Evolutionary conservation across 2,888 invertebrate species (phyloP).

Genomic region (Apeira syringaria): DNA sequence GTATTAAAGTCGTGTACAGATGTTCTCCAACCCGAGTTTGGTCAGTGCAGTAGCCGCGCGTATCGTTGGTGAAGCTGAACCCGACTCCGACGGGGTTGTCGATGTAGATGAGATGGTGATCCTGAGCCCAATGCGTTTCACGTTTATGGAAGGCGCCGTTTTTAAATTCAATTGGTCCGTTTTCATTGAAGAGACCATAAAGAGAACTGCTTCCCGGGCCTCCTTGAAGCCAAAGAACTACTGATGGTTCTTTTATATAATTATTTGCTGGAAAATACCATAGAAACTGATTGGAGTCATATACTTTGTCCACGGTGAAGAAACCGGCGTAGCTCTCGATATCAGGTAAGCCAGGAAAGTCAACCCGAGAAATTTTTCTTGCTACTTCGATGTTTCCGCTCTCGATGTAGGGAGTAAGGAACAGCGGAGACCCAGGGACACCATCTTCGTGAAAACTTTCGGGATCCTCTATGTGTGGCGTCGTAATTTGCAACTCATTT

Average conservation of each 20-base stretch:
- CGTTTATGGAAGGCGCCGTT: conserved; percentile 76
- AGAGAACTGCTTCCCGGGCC: conserved; percentile 92
- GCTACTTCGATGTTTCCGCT: conserved; percentile 87
- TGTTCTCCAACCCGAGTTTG: conserved; percentile 92
- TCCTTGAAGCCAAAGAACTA: conserved; percentile 95
- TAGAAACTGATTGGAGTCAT: conserved; percentile 90
- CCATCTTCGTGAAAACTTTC: too few relatives aligned
- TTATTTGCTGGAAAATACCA: conserved; percentile 95
- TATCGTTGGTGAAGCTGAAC: conserved; percentile 92
- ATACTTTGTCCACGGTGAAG: conserved; percentile 90
- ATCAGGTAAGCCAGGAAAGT: conserved; percentile 81
- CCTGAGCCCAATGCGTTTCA: conserved; percentile 90
- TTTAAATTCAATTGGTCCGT: conserved; percentile 86
- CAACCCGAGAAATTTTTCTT: conserved; percentile 76
- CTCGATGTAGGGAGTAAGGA: conserved; percentile 89
- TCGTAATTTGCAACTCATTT: too few relatives aligned
- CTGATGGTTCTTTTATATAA: too few relatives aligned
- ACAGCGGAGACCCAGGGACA: conserved; percentile 70
- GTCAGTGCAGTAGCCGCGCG: conserved; percentile 90
- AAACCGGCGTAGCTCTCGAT: conserved; percentile 90
- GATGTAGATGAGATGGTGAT: conserved; percentile 92
- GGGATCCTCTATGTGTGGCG: too few relatives aligned
- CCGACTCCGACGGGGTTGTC: conserved; percentile 97
- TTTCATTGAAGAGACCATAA: conserved; percentile 91
- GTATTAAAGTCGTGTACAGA: conserved; percentile 88